phyloP scores from a whole-genome alignment of 2,888 invertebrate genomes.

The Caenorhabditis doughertyi region DNA sequence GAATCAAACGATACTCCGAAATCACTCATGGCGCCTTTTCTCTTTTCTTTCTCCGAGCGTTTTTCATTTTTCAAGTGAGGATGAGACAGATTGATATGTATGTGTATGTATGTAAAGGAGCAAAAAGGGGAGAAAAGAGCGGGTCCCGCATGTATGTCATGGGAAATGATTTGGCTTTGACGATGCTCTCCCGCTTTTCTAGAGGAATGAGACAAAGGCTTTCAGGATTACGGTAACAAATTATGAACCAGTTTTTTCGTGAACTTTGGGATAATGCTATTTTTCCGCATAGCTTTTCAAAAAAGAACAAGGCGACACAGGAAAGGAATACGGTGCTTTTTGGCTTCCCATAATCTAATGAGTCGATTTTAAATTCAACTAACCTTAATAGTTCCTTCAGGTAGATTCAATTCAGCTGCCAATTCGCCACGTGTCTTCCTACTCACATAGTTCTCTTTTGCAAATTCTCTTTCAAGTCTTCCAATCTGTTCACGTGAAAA shows the following conservation, averaged over 20 bases:
- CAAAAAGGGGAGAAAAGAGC: conserved; percentile 5
- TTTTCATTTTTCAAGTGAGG: conserved; percentile 36
- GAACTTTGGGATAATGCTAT: background rate
- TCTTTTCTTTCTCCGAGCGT: conserved; percentile 1
- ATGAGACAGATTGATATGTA: conserved; percentile 55
- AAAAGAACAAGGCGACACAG: no score
- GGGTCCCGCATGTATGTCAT: conserved; percentile 50
- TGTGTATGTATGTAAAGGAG: conserved; percentile 29
- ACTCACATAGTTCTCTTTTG: conserved; percentile 97
- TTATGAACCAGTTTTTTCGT: conserved; percentile 15
- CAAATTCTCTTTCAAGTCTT: conserved; percentile 95
- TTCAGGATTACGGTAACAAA: conserved; percentile 41
- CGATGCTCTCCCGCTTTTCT: conserved; percentile 18
- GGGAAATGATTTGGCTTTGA: conserved; percentile 60
- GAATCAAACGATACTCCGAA: conserved; percentile 44
- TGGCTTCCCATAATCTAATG: background rate
- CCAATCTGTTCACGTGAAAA: conserved; percentile 91
- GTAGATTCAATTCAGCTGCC: conserved; percentile 93
- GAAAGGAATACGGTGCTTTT: no score
- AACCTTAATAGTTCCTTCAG: conserved; percentile 98
- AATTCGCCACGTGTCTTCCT: conserved; percentile 95
- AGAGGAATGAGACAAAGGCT: background rate
- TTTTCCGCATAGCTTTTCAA: no score
- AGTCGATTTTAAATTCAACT: background rate
- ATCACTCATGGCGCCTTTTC: conserved; percentile 45